Evolutionary conservation across 2,113 vertebrate genomes (phyloP).

Genomic region (Aphelocoma coerulescens): DNA sequence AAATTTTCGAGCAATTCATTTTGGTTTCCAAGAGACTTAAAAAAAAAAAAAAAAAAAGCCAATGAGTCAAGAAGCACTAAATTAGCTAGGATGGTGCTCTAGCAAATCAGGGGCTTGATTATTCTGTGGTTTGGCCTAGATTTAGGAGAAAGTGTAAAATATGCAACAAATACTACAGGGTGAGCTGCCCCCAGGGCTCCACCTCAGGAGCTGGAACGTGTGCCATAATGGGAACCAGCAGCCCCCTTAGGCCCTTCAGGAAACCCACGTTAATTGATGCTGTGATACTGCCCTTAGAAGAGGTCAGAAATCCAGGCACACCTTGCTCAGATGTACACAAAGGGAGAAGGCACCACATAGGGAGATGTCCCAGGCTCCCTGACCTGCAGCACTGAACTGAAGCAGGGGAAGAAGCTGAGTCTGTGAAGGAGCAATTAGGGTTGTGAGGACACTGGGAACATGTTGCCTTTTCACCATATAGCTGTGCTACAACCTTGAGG

Average conservation of each 20-base stretch:
- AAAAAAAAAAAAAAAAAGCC: not conserved
- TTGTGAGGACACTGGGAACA: not conserved
- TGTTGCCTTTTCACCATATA: not conserved
- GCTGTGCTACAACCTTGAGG: not conserved
- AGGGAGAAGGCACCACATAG: not conserved
- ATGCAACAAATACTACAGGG: not conserved
- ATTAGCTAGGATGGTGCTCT: constrained; percentile 6
- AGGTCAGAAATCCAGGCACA: not conserved
- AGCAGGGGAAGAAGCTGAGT: not conserved
- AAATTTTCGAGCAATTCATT: constrained; percentile 6
- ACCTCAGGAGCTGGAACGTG: not conserved
- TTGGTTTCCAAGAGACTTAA: constrained; percentile 11
- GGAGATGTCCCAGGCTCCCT: not conserved
- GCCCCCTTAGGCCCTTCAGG: not conserved
- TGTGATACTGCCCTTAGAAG: not conserved
- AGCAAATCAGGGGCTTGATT: constrained; percentile 17
- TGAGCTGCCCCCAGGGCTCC: not conserved
- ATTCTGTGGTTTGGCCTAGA: not conserved
- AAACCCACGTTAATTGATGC: fast-evolving
- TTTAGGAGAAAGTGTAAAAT: not conserved
- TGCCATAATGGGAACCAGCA: not conserved
- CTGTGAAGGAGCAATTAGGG: not conserved
- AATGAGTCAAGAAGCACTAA: constrained; percentile 32
- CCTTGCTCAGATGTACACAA: not conserved
- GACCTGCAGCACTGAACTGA: not conserved